phyloP scores from a whole-genome alignment of 2,113 vertebrate species.

The Recurvirostra avosetta region DNA sequence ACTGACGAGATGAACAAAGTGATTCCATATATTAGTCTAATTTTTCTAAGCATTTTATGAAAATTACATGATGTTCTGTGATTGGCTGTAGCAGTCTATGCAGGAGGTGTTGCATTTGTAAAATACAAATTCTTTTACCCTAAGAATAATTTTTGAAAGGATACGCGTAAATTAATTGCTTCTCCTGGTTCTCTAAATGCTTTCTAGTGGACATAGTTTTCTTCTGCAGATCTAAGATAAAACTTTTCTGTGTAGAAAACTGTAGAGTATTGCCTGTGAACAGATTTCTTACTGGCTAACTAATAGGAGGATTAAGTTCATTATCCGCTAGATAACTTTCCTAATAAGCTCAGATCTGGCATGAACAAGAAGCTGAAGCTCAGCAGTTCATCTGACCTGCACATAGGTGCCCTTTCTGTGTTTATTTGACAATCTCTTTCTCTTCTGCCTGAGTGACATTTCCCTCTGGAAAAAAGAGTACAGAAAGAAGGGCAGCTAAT shows the following conservation, averaged over 20 bases:
- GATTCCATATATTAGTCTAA: background rate
- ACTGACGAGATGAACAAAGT: background rate
- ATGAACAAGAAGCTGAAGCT: background rate
- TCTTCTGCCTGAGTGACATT: background rate
- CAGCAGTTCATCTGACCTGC: background rate
- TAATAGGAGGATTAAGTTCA: background rate
- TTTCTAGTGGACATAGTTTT: background rate
- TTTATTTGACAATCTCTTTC: slow-evolving; percentile 23
- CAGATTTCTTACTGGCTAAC: background rate
- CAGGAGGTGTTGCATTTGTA: background rate
- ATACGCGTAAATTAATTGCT: background rate
- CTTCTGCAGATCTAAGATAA: background rate
- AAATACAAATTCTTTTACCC: background rate
- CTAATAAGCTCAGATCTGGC: background rate
- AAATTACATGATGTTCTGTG: background rate
- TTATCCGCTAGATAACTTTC: background rate
- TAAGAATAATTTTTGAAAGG: background rate
- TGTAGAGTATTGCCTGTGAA: background rate
- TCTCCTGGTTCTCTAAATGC: background rate
- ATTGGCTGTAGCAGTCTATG: background rate
- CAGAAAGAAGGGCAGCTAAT: slow-evolving; percentile 55
- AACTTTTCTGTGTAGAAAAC: background rate
- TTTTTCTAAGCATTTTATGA: background rate
- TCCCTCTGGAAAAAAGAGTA: slow-evolving; percentile 22
- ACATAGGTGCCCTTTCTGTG: background rate